Evolutionary conservation across 2,113 vertebrate species (phyloP), one percentile per base, ranked within the genome.

Genomic region (Phrynosoma platyrhinos): DNA sequence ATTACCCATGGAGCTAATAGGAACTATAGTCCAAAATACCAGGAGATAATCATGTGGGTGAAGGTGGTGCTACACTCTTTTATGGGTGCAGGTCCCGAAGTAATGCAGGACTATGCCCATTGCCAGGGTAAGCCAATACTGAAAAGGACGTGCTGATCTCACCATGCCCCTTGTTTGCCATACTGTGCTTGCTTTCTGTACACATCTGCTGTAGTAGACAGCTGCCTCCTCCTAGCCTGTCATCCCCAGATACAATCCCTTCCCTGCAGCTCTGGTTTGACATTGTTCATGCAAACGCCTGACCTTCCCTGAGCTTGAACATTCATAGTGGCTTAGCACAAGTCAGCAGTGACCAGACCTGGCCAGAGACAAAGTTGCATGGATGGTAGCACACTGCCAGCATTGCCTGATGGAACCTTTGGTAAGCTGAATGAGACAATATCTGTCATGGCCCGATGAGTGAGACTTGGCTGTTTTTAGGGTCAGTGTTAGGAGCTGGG

Each of bases 181-280:
- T 7, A 74, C 42, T n/a, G 9, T 25, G 53, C 62, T 40, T 23
- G 25, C 32, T 66, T 47, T 32, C 13, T n/a, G 14, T 64, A 21
- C 25, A 55, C 47, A 47, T 30, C 52, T 85, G 83, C n/a, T 62
- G 30, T 27, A 25, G 10, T 36, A 52, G 52, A 27, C 69, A 75
- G 53, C 69, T 84, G 71, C 72, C 83, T 84, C 32, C 21, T 85
- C 32, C 53, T 21, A 58, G 53, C 71, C 18, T 72, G 30, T 32
- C 10, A 5, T 30, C 72, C 68, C 66, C 18, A 30, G 9, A 1
- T 16, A 53, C 47, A 10, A 55, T 32, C 18, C 8, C 27, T 83
- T 83, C 47, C 69, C 83, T 75, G 52, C 47, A 84, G 83, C 71
- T 76, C 83, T 62, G 9, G 12, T 42, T 36, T 85, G 71, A 76